Percentiles rank a stretch among this genome's conserved stretches.
Conservation (phyloP, 2,113 vertebrate species). For the Pygoscelis adeliae region DNA sequence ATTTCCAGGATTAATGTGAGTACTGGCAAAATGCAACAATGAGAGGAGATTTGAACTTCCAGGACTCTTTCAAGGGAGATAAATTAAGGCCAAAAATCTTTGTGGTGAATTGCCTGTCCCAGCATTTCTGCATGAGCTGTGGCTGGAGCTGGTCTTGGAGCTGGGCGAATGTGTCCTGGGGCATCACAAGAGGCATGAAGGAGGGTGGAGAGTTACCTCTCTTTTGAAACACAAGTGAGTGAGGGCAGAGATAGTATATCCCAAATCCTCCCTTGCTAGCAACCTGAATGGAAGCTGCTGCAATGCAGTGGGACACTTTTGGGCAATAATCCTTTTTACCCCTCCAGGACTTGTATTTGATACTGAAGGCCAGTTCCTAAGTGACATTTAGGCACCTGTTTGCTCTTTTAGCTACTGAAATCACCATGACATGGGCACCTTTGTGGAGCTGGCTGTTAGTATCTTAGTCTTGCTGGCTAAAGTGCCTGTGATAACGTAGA, state of each 20-base stretch:
- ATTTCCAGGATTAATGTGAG: neutral
- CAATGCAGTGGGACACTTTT: neutral
- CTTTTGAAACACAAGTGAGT: neutral
- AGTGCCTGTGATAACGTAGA: neutral
- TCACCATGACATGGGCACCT: neutral
- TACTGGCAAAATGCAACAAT: neutral
- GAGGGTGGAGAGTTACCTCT: neutral
- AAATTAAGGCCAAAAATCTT: neutral
- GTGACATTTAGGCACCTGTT: neutral
- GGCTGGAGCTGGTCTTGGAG: neutral
- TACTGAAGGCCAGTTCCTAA: neutral
- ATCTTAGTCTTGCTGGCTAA: neutral
- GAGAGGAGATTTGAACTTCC: neutral
- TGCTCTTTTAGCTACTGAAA: neutral
- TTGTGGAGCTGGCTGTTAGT: neutral
- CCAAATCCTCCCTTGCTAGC: neutral
- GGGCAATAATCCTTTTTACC: neutral
- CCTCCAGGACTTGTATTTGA: neutral
- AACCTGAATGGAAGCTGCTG: neutral
- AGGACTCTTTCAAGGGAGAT: neutral
- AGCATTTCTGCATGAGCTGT: neutral
- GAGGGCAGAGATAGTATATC: neutral
- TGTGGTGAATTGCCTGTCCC: neutral
- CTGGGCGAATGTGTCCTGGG: neutral
- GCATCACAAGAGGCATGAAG: neutral